Conservation (phyloP, 2,888 invertebrate species). For the Drosophila conformis region DNA sequence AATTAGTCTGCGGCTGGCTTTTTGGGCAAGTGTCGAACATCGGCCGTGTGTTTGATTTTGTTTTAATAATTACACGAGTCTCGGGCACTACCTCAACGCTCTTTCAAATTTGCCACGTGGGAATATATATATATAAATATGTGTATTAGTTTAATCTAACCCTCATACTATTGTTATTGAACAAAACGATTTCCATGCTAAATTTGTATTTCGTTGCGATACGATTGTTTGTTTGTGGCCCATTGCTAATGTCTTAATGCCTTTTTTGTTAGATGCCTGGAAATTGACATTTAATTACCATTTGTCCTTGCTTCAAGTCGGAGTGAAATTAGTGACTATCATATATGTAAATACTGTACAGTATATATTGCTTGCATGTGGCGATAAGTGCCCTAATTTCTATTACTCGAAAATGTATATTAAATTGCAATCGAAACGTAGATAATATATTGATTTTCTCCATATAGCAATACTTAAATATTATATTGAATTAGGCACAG, state of each 20-base stretch:
- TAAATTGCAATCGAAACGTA: constrained; percentile 60
- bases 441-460: constrained; percentile 48
- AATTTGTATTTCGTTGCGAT: constrained; percentile 38
- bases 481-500: constrained; percentile 23
- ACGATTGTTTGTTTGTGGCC: constrained; percentile 20
- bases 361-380: constrained; percentile 9
- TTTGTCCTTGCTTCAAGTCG: constrained; percentile 19
- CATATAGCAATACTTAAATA: constrained; percentile 12
- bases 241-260: constrained; percentile 61
- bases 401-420: constrained; percentile 63
- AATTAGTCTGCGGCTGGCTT: constrained; percentile 59
- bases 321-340: constrained; percentile 51
- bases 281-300: constrained; percentile 76
- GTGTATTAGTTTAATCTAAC: background rate
- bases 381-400: constrained; percentile 52
- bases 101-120: constrained; percentile 52
- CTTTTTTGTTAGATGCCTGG: constrained; percentile 27
- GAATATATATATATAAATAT: background rate
- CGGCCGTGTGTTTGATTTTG: constrained; percentile 63
- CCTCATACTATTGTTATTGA: constrained; percentile 34
- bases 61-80: constrained; percentile 66
- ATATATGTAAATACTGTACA: constrained; percentile 16
- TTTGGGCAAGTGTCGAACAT: constrained; percentile 45
- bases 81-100: constrained; percentile 31
- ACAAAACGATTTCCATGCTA: constrained; percentile 52